phyloP scores from a whole-genome alignment of 2,797 vertebrate species.

The Kryptopterus vitreolus region DNA sequence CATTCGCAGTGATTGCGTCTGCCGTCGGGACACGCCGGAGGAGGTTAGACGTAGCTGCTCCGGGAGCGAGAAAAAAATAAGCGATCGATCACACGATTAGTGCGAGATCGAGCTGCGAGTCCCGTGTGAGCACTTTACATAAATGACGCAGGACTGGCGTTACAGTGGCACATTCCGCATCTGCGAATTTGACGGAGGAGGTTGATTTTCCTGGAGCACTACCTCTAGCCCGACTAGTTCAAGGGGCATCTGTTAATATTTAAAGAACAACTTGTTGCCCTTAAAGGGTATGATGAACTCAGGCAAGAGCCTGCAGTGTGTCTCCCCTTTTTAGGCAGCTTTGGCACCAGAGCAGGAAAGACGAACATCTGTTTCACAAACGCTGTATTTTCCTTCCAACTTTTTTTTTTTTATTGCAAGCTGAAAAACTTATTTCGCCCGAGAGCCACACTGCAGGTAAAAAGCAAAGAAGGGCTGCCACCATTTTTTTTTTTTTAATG shows the following conservation, averaged over 20 bases:
- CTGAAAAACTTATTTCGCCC: constrained; percentile 24
- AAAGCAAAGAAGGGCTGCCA: not conserved
- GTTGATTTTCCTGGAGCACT: constrained; percentile 39
- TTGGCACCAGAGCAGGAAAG: constrained; percentile 36
- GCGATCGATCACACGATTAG: constrained; percentile 34
- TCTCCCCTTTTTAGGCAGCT: constrained; percentile 9
- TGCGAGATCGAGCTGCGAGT: constrained; percentile 59
- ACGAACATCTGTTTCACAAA: constrained; percentile 49
- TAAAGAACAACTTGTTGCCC: constrained; percentile 56
- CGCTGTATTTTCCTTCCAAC: not conserved
- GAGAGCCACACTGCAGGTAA: constrained; percentile 17
- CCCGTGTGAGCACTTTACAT: constrained; percentile 62
- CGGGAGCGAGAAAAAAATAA: constrained; percentile 18
- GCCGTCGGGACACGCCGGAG: not conserved
- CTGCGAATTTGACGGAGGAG: constrained; percentile 56
- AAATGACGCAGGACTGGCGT: constrained; percentile 69
- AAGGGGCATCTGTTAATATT: constrained; percentile 61
- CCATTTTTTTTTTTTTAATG: no score
- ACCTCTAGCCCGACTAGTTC: constrained; percentile 50
- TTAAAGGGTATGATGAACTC: constrained; percentile 50
- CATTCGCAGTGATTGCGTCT: constrained; percentile 15
- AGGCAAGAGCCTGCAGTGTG: constrained; percentile 18
- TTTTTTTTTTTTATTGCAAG: not conserved
- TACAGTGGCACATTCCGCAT: constrained; percentile 65
- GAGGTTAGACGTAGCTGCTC: not conserved